Percentiles rank a stretch among this genome's conserved stretches.
Evolutionary conservation across 2,113 vertebrate species (phyloP).

Genomic region (Pelmatolapia mariae): DNA sequence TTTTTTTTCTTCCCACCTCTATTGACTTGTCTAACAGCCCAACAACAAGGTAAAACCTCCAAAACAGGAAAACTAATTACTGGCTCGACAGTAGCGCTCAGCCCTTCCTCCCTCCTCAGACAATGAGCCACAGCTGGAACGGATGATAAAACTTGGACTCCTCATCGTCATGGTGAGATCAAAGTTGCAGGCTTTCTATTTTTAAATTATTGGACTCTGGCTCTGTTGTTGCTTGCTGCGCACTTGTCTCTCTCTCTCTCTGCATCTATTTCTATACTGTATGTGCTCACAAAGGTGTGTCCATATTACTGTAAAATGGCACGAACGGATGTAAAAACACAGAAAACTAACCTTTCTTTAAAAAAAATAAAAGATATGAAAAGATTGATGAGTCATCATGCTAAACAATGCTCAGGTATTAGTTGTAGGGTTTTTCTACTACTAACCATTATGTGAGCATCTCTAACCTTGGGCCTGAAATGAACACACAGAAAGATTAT

Average conservation of each 20-base stretch:
- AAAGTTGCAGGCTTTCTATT: slow-evolving; percentile 38
- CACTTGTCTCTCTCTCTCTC: neutral
- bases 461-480: neutral
- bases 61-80: slow-evolving; percentile 29
- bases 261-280: neutral
- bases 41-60: slow-evolving; percentile 6
- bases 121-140: slow-evolving; percentile 37
- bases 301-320: neutral
- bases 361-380: neutral
- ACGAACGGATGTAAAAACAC: neutral
- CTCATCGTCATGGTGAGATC: slow-evolving; percentile 31
- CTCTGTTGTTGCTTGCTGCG: neutral
- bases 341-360: neutral
- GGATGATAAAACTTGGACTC: slow-evolving; percentile 34
- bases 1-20: neutral
- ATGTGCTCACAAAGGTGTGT: neutral
- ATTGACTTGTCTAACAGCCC: neutral
- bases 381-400: neutral
- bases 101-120: neutral
- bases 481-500: neutral
- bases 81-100: neutral
- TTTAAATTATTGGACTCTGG: slow-evolving; percentile 18
- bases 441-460: neutral
- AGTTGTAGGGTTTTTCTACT: neutral
- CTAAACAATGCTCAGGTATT: neutral